Conservation (phyloP, 2,888 invertebrate species). For the Morpho helenor region DNA sequence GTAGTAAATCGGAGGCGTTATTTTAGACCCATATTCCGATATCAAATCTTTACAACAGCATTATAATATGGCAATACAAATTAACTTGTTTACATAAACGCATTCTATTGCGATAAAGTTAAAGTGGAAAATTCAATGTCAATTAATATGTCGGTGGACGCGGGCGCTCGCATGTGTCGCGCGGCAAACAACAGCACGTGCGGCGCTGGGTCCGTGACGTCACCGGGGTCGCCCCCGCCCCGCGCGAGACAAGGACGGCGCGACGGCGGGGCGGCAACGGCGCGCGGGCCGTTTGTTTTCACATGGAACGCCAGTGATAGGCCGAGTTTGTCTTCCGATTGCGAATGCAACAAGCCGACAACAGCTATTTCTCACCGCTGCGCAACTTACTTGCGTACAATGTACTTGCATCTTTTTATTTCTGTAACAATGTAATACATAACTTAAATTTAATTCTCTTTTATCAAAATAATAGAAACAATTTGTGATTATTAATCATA, state of each 20-base stretch:
- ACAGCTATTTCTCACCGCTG: slow-evolving; percentile 55
- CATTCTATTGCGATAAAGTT: slow-evolving; percentile 33
- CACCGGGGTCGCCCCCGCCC: slow-evolving; percentile 65
- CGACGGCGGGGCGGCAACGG: slow-evolving; percentile 58
- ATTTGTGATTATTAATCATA: no score
- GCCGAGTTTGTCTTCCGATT: slow-evolving; percentile 72
- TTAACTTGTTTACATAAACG: slow-evolving; percentile 26
- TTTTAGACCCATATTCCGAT: no score
- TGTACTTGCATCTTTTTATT: no score
- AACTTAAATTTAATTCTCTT: no score
- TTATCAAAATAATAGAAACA: no score
- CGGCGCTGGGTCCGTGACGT: slow-evolving; percentile 53
- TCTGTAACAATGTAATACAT: no score
- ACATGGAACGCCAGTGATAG: slow-evolving; percentile 65
- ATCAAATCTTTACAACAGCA: not conserved
- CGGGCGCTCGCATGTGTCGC: slow-evolving; percentile 58
- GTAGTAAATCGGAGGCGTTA: no score
- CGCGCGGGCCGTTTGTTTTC: slow-evolving; percentile 69
- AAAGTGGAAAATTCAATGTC: slow-evolving; percentile 47
- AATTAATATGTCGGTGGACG: slow-evolving; percentile 44
- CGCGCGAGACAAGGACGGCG: slow-evolving; percentile 51
- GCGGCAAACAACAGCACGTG: slow-evolving; percentile 77
- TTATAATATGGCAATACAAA: slow-evolving; percentile 4
- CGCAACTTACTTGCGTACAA: slow-evolving; percentile 35
- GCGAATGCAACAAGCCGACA: slow-evolving; percentile 55